Base-by-base conservation (phyloP, 2,797 vertebrate species). In the Hybognathus amarus region DNA sequence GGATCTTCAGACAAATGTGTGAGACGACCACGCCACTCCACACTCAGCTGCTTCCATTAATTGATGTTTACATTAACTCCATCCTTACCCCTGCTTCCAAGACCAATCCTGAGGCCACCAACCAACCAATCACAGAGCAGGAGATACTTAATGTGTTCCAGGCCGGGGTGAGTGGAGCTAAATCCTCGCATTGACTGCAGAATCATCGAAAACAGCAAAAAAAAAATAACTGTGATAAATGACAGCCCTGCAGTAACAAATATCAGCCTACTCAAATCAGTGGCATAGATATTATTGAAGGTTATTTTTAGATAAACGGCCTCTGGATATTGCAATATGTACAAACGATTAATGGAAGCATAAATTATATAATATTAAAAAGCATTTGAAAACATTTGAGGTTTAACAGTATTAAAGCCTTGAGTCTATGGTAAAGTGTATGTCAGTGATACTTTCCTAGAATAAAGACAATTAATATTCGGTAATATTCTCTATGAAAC, bases 11-110 rank as follows among this genome's bases (percentile, higher is more conserved):
- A 18, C 98, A 99, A 89, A 95, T 99, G 69, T 99, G 98, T 85
- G 96, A 99, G 92, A 99, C 97, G 1, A 96, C 95, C 82, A 97
- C 95, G 24, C 98, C 98, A 0, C 97, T 99, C 52, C 98, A 99
- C 90, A 98, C 97, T 79, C 98, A 99, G 61, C 90, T 99, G 78
- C 96, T 99, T 80, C 97, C 98, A 77, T 95, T 99, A 10, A 97
- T 99, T 17, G 97, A 99, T 8, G 98, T 97, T 76, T 99, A 99
- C 88, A 97, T 99, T 89, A 99, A 98, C 92, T 99, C 98, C 86
- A 95, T 99, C 83, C 96, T 99, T 86, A 99, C 98, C 30, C 98
- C 98, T 59, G 98, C 98, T 6, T 99, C 98, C 36, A 99, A 99
- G 89, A 97, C 97, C 80, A 99, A 98, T 91, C 98, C 98, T 1